Evolutionary conservation across 2,888 invertebrate genomes (phyloP).

Genomic region (Isoperla grammatica): DNA sequence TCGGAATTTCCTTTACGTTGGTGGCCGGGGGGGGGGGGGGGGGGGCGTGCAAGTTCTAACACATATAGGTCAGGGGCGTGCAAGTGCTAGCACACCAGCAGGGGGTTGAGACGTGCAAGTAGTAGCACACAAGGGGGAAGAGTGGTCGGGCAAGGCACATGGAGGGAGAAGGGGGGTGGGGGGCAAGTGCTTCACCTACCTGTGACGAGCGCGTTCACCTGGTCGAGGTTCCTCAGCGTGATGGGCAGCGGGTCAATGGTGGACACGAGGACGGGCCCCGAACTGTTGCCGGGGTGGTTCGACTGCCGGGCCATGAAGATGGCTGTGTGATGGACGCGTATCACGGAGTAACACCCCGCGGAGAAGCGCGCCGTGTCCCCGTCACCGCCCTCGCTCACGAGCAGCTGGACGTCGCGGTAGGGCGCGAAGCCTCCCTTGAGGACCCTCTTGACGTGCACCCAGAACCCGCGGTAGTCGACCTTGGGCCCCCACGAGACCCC

Average conservation of each 20-base stretch:
- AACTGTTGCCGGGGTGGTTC: background rate
- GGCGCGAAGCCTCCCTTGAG: constrained; percentile 19
- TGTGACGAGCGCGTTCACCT: constrained; percentile 52
- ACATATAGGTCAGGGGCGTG: too few species aligned
- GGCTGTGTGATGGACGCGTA: constrained; percentile 28
- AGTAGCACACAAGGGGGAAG: too few species aligned
- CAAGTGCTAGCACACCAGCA: too few species aligned
- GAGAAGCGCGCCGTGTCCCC: background rate
- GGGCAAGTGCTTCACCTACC: too few species aligned
- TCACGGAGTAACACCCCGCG: background rate
- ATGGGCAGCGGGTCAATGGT: constrained; percentile 50
- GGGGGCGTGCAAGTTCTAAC: too few species aligned
- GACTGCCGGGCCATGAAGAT: constrained; percentile 26
- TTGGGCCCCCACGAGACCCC: background rate
- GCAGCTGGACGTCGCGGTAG: background rate
- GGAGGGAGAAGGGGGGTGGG: too few species aligned
- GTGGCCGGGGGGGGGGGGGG: too few species aligned
- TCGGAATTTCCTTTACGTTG: too few species aligned
- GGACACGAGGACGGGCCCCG: constrained; percentile 38
- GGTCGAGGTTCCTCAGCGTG: constrained; percentile 50
- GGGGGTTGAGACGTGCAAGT: too few species aligned
- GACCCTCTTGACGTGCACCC: constrained; percentile 22
- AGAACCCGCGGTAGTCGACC: constrained; percentile 10
- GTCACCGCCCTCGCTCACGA: background rate
- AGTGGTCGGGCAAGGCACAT: too few species aligned